Evolutionary conservation across 2,797 vertebrate genomes (phyloP), one percentile per base, ranked within the genome.

Genomic region (Ctenopoma multispine): DNA sequence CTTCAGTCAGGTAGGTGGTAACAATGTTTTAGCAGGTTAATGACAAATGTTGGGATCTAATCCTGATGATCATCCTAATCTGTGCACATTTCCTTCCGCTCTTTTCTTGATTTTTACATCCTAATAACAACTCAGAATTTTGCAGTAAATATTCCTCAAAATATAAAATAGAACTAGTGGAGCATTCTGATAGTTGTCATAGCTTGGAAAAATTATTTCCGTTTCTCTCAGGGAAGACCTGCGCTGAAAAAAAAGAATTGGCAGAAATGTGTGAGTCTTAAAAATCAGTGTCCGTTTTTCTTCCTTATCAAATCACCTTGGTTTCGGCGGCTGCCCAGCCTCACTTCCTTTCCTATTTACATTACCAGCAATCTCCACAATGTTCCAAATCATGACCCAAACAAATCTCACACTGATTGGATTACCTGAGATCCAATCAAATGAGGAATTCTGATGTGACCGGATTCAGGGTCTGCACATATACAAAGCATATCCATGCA

Each of bases 351-450:
- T 87, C 76, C 70, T 77, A 60, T 85, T 84, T 75, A 76, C 66
- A 62, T 81, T 79, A 13, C 11, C 23, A 20, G 17, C 10, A 36
- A 8, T 41, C 47, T 41, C 51, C 29, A 34, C 65, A 18, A 57
- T 4, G 40, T 61, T 65, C 51, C 79, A 56, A 62, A 63, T 71
- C 74, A 31, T 69, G 76, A 81, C 69, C 73, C 67, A 66, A 72
- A 82, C 79, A 87, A 88, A 80, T 77, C 79, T 29, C 50, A 63
- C 34, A 73, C 53, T 86, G 85, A 92, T 89, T 88, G 91, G 88
- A 92, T 89, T 91, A 84, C 88, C 87, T 75, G 64, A 69, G 80
- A 92, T 90, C 85, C 89, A 92, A 92, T 92, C 87, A 90, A 85
- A 89, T 78, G 38, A 69, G 58, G 63, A 84, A 64, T 50, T 83